Evolutionary conservation across 2,113 vertebrate genomes (phyloP).

Genomic region (Pholis gunnellus): DNA sequence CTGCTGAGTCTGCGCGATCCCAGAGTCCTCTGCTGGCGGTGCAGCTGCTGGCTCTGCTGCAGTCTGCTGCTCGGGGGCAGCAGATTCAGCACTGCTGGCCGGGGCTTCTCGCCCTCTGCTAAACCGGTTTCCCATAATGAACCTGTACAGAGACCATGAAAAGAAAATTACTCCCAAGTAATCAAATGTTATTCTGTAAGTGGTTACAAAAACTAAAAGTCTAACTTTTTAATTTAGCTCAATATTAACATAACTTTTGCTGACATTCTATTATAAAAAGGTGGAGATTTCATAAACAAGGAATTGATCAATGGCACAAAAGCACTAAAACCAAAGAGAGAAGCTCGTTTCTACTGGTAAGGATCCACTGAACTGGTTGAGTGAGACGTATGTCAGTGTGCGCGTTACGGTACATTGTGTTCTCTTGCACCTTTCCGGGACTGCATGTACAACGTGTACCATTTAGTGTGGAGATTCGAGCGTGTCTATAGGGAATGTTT

Average conservation of each 20-base stretch:
- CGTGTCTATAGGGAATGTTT: not conserved
- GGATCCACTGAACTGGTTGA: not conserved
- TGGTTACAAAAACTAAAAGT: not conserved
- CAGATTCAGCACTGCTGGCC: constrained; percentile 24
- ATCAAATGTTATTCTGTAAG: not conserved
- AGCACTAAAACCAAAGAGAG: not conserved
- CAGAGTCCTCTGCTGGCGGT: constrained; percentile 23
- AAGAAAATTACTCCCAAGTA: not conserved
- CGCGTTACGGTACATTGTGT: constrained; percentile 57
- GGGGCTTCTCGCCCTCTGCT: constrained; percentile 56
- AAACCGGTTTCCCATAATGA: constrained; percentile 76
- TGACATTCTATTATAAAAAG: not conserved
- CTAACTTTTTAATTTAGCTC: too few relatives aligned
- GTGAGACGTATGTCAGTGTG: constrained; percentile 7
- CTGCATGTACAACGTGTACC: constrained; percentile 38
- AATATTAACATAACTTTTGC: not conserved
- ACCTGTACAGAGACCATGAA: constrained; percentile 45
- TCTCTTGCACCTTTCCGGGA: constrained; percentile 13
- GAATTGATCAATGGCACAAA: not conserved
- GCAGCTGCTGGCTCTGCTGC: constrained; percentile 30
- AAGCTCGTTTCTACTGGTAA: not conserved
- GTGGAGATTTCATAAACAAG: not conserved
- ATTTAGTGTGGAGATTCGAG: not conserved
- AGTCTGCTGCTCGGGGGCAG: constrained; percentile 46
- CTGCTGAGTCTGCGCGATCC: constrained; percentile 22